These are phyloP conservation scores for Acrossocheilus wenchowensis DNA, from an alignment of 2,797 vertebrate genomes.

Conservation along the genomic window DNA sequence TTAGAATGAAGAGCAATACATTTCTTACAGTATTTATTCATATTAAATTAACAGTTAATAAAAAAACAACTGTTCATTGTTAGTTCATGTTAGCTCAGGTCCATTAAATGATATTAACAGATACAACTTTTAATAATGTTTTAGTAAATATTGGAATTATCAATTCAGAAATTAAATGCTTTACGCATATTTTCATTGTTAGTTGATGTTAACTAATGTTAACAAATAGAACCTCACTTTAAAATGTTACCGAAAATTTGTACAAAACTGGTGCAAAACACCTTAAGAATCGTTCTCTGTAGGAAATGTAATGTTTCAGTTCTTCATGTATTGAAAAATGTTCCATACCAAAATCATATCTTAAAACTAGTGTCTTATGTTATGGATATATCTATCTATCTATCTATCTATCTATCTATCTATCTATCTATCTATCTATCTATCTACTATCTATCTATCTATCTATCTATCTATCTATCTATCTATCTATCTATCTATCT, in stretches of 20 bases:
- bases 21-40: not conserved
- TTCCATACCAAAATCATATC: too few relatives aligned
- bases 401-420: too few relatives aligned
- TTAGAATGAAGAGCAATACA: not conserved
- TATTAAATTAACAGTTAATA: not conserved
- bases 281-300: not conserved
- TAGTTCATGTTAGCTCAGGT: not conserved
- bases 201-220: not conserved
- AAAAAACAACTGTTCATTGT: not conserved
- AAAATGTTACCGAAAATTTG: not conserved
- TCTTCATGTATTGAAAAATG: too few relatives aligned
- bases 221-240: not conserved
- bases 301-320: not conserved
- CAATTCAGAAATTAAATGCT: not conserved
- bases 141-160: slow-evolving; percentile 3
- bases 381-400: too few relatives aligned
- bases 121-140: not conserved
- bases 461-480: too few relatives aligned
- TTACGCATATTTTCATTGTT: not conserved
- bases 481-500: too few relatives aligned
- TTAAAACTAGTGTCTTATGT: too few relatives aligned
- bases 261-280: not conserved
- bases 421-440: too few relatives aligned
- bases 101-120: not conserved
- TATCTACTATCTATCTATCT: too few relatives aligned